Evolutionary conservation across 2,797 vertebrate genomes (phyloP).

Genomic region (Pachyuromys duprasi): DNA sequence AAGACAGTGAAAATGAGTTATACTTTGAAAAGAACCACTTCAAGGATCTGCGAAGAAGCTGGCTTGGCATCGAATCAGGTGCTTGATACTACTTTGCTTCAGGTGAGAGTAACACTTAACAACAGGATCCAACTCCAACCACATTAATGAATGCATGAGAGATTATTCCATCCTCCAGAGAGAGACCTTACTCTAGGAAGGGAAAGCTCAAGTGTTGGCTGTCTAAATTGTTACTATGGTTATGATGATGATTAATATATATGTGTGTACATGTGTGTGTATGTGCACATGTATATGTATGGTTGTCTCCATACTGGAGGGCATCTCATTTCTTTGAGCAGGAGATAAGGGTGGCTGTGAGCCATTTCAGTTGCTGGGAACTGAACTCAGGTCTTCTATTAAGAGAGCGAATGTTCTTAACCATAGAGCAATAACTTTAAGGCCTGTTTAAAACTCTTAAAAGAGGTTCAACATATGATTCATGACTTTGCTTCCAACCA

Average conservation of each 20-base stretch:
- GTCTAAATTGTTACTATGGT: background rate
- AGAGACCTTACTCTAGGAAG: background rate
- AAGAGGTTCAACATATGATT: background rate
- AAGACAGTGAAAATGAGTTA: background rate
- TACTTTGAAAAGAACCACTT: background rate
- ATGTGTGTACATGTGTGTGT: background rate
- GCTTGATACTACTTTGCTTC: background rate
- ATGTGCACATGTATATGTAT: background rate
- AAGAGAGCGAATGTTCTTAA: background rate
- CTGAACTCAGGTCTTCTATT: background rate
- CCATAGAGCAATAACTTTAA: background rate
- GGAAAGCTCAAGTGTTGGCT: background rate
- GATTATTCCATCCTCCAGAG: background rate
- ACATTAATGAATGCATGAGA: background rate
- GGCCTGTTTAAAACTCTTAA: background rate
- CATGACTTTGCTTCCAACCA: background rate
- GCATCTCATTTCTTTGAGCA: background rate
- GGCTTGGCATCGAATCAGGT: background rate
- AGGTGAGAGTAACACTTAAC: background rate
- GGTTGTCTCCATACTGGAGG: background rate
- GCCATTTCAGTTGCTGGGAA: background rate
- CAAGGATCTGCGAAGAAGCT: background rate
- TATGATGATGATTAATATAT: too few relatives aligned
- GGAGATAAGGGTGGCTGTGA: background rate
- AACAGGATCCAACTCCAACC: background rate